Evolutionary conservation across 2,888 invertebrate genomes (phyloP), one percentile per base, ranked within the genome.

Genomic region (Chalcis sispes): DNA sequence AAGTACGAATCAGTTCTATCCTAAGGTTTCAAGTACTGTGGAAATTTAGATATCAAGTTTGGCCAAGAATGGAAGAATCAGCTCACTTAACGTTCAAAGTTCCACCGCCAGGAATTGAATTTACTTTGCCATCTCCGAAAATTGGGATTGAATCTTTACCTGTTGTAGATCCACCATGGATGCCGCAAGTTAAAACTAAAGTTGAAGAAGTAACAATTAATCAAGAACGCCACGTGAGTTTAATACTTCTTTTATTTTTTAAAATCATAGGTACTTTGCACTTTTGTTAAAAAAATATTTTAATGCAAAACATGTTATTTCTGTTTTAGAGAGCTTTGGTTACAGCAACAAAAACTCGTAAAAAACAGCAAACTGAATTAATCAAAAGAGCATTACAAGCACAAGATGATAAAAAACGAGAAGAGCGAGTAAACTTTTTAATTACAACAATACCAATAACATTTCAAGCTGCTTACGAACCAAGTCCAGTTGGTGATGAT

Each of bases 41-140:
- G 99, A 96, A 97, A 85, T 93, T 97, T 81, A 92, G 99, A 1
- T 98, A 97, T 87, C 99, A 99, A 91, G 98, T 98, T 0, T 99
- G 99, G 99, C 97, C 98, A 0, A 92, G 99, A 75, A 98, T 99
- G 98, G 99, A 99, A 89, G 99, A 99, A 85, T 95, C 96, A 7
- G 99, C 99, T 0, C 97, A 98, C 74, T 90, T 96, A 77, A 94
- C 96, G 0, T 99, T 99, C 89, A 99, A 99, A 91, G 98, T 99
- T 1, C 98, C 99, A 0, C 99, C 99, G 0, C 99, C 99, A 0
- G 97, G 98, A 23, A 99, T 99, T 77, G 99, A 99, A 87, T 99
- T 99, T 87, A 99, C 99, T 0, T 90, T 99, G 64, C 99, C 99
- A 0, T 99, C 99, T 0, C 99, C 99, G 0, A 98, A 99, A 88